Conservation (phyloP, 2,888 invertebrate genomes). For the Ophion costatus region DNA sequence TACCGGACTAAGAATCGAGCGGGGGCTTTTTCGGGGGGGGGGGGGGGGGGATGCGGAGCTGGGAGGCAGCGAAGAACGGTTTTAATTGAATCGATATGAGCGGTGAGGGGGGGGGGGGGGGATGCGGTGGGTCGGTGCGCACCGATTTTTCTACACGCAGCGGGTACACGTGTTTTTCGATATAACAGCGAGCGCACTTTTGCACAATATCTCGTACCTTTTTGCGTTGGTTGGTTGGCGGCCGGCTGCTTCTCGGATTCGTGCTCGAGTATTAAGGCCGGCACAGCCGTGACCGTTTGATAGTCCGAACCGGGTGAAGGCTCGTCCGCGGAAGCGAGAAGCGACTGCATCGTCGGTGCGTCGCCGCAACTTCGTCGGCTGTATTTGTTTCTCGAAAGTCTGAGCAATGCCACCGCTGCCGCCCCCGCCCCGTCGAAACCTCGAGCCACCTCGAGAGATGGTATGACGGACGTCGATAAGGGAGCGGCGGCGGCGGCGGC, state of each 20-base stretch:
- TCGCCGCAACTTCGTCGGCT: conserved; percentile 79
- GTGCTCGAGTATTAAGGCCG: conserved; percentile 91
- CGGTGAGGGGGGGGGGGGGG: too few relatives aligned
- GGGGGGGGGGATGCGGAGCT: too few relatives aligned
- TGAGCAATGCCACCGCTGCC: conserved; percentile 70
- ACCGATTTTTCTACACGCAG: too few relatives aligned
- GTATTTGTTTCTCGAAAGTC: conserved; percentile 77
- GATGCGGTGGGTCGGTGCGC: too few relatives aligned
- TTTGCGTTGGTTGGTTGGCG: conserved; percentile 80
- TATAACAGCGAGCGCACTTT: too few relatives aligned
- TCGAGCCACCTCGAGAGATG: conserved; percentile 69
- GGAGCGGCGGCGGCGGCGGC: not conserved
- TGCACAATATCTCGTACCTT: conserved; percentile 43
- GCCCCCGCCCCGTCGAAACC: conserved; percentile 68
- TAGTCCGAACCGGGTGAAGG: conserved; percentile 81
- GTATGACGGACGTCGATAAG: conserved; percentile 48
- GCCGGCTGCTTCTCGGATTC: conserved; percentile 86
- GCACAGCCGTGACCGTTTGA: conserved; percentile 90
- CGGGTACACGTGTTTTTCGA: too few relatives aligned
- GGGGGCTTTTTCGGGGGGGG: too few relatives aligned
- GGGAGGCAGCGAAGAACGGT: too few relatives aligned
- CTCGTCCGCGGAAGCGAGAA: conserved; percentile 69
- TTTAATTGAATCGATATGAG: too few relatives aligned
- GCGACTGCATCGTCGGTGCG: conserved; percentile 74
- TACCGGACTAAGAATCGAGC: too few relatives aligned